These are phyloP conservation scores for Drosophila nikananu DNA, from an alignment of 1,140 invertebrate species.

Conservation along the genomic window DNA sequence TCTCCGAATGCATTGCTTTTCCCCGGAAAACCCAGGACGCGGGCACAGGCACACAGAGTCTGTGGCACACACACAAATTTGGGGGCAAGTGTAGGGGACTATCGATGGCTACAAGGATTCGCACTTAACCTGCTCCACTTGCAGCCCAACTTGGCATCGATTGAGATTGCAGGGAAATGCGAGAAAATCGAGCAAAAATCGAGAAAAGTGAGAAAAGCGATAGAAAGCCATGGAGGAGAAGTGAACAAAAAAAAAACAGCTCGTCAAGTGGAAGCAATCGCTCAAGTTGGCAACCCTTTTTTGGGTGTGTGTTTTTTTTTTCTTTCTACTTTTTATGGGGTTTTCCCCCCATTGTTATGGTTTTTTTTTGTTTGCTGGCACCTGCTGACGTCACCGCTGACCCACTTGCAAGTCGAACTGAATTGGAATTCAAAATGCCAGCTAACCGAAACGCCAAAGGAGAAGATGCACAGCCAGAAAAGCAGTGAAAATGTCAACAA, in stretches of 20 bases:
- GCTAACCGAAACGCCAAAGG: slow-evolving; percentile 13
- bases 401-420: slow-evolving; percentile 31
- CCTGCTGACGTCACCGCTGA: slow-evolving; percentile 42
- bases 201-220: slow-evolving; percentile 17
- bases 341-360: slow-evolving; percentile 23
- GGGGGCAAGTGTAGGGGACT: not conserved
- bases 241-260: slow-evolving; percentile 22
- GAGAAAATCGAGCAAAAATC: slow-evolving; percentile 5
- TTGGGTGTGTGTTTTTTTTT: not conserved
- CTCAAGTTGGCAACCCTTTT: slow-evolving; percentile 49
- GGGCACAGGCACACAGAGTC: not conserved
- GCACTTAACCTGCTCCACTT: slow-evolving; percentile 79
- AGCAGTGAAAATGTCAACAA: not conserved
- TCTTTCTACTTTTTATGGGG: slow-evolving; percentile 2
- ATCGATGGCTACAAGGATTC: slow-evolving; percentile 58
- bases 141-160: slow-evolving; percentile 57
- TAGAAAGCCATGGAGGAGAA: slow-evolving; percentile 14
- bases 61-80: not conserved
- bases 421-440: slow-evolving; percentile 39
- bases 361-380: not conserved
- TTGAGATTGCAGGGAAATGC: slow-evolving; percentile 45
- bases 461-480: slow-evolving; percentile 9
- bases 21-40: slow-evolving; percentile 7
- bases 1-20: not conserved
- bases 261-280: slow-evolving; percentile 51